Conservation (phyloP, 2,888 invertebrate genomes). For the Callyntrura guangdongensis region DNA sequence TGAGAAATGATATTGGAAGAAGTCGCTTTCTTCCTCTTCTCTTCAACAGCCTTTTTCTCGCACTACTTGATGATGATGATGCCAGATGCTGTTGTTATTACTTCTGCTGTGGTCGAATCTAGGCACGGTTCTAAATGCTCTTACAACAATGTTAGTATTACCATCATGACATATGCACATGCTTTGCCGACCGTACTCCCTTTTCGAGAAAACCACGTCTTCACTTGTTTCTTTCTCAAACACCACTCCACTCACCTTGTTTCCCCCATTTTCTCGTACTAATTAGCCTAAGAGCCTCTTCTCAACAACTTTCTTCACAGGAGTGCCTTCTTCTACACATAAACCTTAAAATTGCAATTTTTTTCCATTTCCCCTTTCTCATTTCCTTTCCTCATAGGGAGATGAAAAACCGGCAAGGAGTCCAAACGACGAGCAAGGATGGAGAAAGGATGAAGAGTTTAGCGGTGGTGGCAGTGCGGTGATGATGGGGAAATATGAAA, state of each 20-base stretch:
- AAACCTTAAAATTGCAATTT: constrained; percentile 45
- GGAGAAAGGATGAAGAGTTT: constrained; percentile 8
- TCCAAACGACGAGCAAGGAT: background rate
- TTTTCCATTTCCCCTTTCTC: constrained; percentile 9
- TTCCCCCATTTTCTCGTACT: constrained; percentile 40
- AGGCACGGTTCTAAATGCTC: background rate
- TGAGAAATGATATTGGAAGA: background rate
- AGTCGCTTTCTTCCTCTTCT: background rate
- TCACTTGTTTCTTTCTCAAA: constrained; percentile 50
- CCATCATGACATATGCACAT: too few relatives aligned
- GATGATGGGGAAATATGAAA: constrained; percentile 59
- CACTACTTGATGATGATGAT: background rate
- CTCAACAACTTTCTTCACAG: constrained; percentile 3
- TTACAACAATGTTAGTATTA: too few relatives aligned
- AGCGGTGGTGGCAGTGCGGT: constrained; percentile 3
- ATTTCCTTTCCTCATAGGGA: constrained; percentile 4
- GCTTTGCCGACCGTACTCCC: too few relatives aligned
- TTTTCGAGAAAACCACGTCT: background rate
- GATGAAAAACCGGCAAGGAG: constrained; percentile 25
- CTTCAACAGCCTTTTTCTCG: background rate
- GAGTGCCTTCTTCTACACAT: constrained; percentile 27
- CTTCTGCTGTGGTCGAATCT: too few relatives aligned
- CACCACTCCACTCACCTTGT: constrained; percentile 63
- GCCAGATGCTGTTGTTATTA: background rate
- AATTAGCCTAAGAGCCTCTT: constrained; percentile 75